Percentiles rank a stretch among this genome's conserved stretches.
Evolutionary conservation across 2,797 vertebrate species (phyloP).

Genomic region (Cottoperca gobio): DNA sequence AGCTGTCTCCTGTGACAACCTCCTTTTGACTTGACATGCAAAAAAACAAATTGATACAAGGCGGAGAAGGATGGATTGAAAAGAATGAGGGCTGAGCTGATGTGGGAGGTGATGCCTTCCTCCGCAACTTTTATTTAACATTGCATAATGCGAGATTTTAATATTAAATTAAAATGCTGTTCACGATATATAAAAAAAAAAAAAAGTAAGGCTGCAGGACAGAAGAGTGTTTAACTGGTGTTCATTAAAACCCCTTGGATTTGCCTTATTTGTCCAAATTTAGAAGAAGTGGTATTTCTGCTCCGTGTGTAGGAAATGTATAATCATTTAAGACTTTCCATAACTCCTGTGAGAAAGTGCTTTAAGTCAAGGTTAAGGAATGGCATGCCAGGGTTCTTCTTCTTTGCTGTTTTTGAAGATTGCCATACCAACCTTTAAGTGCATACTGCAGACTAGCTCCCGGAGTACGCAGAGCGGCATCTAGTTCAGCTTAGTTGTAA

Average conservation of each 20-base stretch:
- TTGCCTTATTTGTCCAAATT: slow-evolving; percentile 35
- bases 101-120: slow-evolving; percentile 57
- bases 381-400: neutral
- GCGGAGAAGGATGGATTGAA: slow-evolving; percentile 35
- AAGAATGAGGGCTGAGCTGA: slow-evolving; percentile 41
- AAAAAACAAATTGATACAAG: slow-evolving; percentile 67
- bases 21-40: slow-evolving; percentile 70
- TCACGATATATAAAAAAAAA: neutral
- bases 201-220: slow-evolving; percentile 29
- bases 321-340: slow-evolving; percentile 21
- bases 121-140: slow-evolving; percentile 46
- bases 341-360: slow-evolving; percentile 3
- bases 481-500: too few relatives aligned
- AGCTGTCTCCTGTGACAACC: slow-evolving; percentile 75
- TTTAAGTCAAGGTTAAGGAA: slow-evolving; percentile 16
- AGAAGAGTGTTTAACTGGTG: slow-evolving; percentile 18
- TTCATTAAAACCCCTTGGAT: slow-evolving; percentile 43
- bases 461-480: neutral
- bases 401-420: neutral
- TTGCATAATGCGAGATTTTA: slow-evolving; percentile 33
- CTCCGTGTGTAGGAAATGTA: slow-evolving; percentile 17
- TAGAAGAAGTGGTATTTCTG: slow-evolving; percentile 32
- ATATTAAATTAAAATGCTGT: slow-evolving; percentile 36
- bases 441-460: neutral
- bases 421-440: neutral